Percentiles rank a stretch among this genome's conserved stretches.
These are phyloP conservation scores for Uloborus diversus DNA, from an alignment of 1,140 invertebrate genomes.

Conservation along the genomic window DNA sequence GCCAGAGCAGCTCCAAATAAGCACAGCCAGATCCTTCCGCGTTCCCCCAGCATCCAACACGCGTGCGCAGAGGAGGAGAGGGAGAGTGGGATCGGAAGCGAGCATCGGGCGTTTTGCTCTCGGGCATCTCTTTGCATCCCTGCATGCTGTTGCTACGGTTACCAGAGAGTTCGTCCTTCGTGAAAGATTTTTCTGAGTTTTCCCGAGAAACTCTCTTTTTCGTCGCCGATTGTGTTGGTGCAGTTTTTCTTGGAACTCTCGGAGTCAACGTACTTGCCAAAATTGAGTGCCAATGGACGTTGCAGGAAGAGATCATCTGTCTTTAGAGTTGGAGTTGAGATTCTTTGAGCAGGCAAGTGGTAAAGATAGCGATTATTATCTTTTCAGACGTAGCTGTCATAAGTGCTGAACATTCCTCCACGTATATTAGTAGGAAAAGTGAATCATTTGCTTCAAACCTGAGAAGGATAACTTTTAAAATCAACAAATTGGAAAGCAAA, in stretches of 20 bases:
- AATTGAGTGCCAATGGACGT: not conserved
- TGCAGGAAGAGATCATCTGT: not conserved
- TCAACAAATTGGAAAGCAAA: too few species aligned
- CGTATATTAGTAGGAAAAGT: too few species aligned
- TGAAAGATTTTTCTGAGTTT: not conserved
- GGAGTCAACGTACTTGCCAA: not conserved
- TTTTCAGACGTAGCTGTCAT: too few species aligned
- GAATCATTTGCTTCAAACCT: too few species aligned
- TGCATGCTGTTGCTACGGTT: slow-evolving; percentile 45
- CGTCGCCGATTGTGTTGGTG: not conserved
- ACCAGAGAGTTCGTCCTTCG: slow-evolving; percentile 1
- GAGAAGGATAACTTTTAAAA: too few species aligned
- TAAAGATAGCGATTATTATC: too few species aligned
- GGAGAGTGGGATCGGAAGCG: slow-evolving; percentile 11
- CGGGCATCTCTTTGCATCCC: slow-evolving; percentile 54
- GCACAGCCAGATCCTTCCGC: slow-evolving; percentile 53
- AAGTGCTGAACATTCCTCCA: too few species aligned
- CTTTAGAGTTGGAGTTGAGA: not conserved
- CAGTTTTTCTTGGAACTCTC: not conserved
- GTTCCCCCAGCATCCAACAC: slow-evolving; percentile 26
- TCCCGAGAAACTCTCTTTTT: slow-evolving; percentile 1
- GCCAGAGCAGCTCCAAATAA: slow-evolving; percentile 50
- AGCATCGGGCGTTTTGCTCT: slow-evolving; percentile 43
- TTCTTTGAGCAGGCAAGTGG: not conserved
- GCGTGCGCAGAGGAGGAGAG: slow-evolving; percentile 27